Evolutionary conservation across 92 coral and sea anemone species (phyloP).

Genomic region (Porites lobata): DNA sequence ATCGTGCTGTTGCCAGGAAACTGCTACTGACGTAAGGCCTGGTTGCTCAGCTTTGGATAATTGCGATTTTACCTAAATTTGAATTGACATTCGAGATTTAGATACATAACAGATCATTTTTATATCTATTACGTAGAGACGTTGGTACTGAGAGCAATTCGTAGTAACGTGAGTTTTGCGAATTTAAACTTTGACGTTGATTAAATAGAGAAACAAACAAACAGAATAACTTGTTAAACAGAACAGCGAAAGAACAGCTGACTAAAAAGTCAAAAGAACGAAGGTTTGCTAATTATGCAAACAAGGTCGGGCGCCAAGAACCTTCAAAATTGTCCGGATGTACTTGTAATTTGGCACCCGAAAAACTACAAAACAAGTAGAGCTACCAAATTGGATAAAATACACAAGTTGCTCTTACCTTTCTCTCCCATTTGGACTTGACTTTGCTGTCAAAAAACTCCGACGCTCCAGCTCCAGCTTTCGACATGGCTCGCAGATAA

Average conservation of each 20-base stretch:
- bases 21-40: conserved; percentile 93
- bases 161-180: too few relatives aligned
- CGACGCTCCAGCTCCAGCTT: conserved; percentile 92
- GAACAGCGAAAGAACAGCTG: not conserved
- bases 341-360: too few relatives aligned
- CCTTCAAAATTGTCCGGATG: too few relatives aligned
- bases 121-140: too few relatives aligned
- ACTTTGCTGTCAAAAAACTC: conserved; percentile 91
- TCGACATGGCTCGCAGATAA: conserved; percentile 88
- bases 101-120: too few relatives aligned
- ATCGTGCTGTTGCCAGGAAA: conserved; percentile 98
- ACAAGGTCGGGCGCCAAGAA: too few relatives aligned
- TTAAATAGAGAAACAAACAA: too few relatives aligned
- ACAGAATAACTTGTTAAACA: not conserved
- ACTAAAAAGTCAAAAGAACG: too few relatives aligned
- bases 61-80: conserved; percentile 77
- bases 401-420: conserved; percentile 45
- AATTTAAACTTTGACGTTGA: too few relatives aligned
- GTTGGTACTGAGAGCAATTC: too few relatives aligned
- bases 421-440: conserved; percentile 96
- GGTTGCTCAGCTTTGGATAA: conserved; percentile 92
- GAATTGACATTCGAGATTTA: not conserved
- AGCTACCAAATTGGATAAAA: not conserved
- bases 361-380: not conserved
- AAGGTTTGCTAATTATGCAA: too few relatives aligned